Evolutionary conservation across 1,140 invertebrate genomes (phyloP).

Genomic region (Drosophila nigromelanica): DNA sequence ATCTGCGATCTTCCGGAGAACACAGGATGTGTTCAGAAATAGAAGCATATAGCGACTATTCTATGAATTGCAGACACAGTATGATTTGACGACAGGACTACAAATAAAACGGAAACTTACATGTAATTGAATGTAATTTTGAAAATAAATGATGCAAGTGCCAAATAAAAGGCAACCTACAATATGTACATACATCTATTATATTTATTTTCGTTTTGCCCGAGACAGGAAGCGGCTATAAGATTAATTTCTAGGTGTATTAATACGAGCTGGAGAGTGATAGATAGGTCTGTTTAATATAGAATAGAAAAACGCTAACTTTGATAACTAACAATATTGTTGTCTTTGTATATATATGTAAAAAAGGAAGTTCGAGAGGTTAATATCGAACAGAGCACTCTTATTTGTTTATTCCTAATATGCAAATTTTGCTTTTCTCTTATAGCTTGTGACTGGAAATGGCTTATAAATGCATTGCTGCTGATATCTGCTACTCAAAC

Average conservation of each 20-base stretch:
- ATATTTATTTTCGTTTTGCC: background rate
- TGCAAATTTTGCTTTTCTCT: background rate
- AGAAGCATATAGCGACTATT: background rate
- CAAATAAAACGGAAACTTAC: background rate
- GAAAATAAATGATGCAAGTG: conserved; percentile 45
- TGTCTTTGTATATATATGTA: too few relatives aligned
- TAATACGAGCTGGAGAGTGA: too few relatives aligned
- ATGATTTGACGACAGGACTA: conserved; percentile 10
- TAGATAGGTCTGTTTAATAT: too few relatives aligned
- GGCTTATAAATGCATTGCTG: background rate
- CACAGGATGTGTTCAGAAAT: conserved; percentile 34
- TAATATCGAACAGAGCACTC: too few relatives aligned
- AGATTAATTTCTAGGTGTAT: too few relatives aligned
- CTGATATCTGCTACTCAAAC: background rate
- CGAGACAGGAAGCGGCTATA: too few relatives aligned
- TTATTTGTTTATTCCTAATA: background rate
- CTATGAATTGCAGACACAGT: background rate
- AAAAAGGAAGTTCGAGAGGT: too few relatives aligned
- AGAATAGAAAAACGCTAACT: too few relatives aligned
- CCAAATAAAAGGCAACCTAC: conserved; percentile 37
- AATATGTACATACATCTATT: background rate
- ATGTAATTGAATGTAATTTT: conserved; percentile 6
- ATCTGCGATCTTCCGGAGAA: conserved; percentile 73
- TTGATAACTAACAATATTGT: too few relatives aligned
- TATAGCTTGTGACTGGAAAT: background rate